Evolutionary conservation across 2,113 vertebrate species (phyloP).

Genomic region (Spea multiplicata): DNA sequence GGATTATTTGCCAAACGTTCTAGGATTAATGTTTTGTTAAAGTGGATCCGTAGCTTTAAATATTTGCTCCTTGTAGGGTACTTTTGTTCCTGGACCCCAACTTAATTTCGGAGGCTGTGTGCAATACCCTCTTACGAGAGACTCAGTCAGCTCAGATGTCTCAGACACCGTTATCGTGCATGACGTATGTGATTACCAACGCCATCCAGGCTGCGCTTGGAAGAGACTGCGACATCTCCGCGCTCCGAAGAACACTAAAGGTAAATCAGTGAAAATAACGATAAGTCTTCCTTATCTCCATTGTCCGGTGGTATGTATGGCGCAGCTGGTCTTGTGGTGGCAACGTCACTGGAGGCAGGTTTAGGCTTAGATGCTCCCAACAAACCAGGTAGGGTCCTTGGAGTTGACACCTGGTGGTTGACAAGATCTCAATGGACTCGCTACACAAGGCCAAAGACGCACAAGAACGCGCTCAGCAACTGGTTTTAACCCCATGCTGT

Average conservation of each 20-base stretch:
- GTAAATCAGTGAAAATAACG: constrained; percentile 55
- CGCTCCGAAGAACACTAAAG: constrained; percentile 72
- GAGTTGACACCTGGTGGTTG: too few relatives aligned
- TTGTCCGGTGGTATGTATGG: too few relatives aligned
- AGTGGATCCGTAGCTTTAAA: too few relatives aligned
- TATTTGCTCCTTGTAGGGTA: constrained; percentile 63
- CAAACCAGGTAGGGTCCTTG: not conserved
- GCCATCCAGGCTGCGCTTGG: constrained; percentile 78
- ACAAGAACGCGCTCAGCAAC: too few relatives aligned
- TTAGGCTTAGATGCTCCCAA: not conserved
- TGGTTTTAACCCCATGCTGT: too few relatives aligned
- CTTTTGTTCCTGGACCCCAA: constrained; percentile 86
- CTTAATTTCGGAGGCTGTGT: constrained; percentile 76
- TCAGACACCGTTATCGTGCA: constrained; percentile 62
- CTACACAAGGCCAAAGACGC: too few relatives aligned
- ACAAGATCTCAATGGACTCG: too few relatives aligned
- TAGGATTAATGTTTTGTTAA: too few relatives aligned
- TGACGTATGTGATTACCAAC: constrained; percentile 76
- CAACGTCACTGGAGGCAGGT: not conserved
- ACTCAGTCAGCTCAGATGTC: constrained; percentile 62
- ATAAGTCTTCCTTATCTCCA: not conserved
- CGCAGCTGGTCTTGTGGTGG: not conserved
- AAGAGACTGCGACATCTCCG: constrained; percentile 56
- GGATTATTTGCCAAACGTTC: too few relatives aligned
- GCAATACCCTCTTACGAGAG: constrained; percentile 65